Evolutionary conservation across 2,797 vertebrate genomes (phyloP).

Genomic region (Argentina silus): DNA sequence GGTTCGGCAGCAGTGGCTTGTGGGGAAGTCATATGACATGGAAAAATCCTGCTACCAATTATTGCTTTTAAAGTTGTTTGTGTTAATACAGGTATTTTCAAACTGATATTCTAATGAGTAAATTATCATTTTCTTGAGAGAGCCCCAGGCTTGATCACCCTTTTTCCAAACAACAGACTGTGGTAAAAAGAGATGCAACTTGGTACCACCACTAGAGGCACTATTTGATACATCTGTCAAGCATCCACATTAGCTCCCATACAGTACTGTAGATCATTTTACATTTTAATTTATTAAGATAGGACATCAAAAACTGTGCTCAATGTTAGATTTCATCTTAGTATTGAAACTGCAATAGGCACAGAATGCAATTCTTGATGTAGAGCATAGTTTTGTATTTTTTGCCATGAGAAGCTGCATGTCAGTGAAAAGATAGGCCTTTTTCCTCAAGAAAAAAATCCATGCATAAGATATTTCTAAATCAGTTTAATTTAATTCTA

Average conservation of each 20-base stretch:
- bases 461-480: neutral
- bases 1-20: neutral
- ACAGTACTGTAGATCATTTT: too few relatives aligned
- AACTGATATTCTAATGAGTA: neutral
- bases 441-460: too few relatives aligned
- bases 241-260: neutral
- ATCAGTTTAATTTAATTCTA: too few relatives aligned
- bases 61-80: neutral
- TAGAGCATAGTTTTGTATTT: neutral
- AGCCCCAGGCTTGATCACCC: neutral
- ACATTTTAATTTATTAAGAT: neutral
- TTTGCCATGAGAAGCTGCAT: too few relatives aligned
- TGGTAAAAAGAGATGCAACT: neutral
- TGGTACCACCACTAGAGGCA: conserved; percentile 34
- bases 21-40: neutral
- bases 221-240: neutral
- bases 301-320: neutral
- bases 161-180: neutral
- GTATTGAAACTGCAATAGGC: neutral
- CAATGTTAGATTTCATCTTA: neutral
- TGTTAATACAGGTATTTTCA: neutral
- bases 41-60: neutral
- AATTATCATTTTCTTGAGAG: neutral
- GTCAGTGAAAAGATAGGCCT: too few relatives aligned
- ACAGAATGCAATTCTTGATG: neutral